Base-by-base conservation (phyloP, 2,888 invertebrate species). In the Eudemis profundana region DNA sequence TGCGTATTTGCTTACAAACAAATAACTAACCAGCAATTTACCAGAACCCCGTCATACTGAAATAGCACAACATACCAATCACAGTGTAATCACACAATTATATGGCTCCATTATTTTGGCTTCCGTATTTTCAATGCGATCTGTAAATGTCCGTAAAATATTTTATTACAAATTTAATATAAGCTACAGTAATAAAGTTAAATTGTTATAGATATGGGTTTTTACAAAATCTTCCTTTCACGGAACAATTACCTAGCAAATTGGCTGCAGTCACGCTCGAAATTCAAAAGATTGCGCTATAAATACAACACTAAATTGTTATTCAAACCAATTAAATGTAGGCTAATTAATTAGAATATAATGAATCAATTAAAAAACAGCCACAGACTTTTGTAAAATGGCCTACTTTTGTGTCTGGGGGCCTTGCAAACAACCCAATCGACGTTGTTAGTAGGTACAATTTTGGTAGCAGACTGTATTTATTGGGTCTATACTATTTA, bases 31-130 rank as follows among this genome's bases (percentile, higher is more conserved):
- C 33, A 21, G 14, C 19, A 40, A 36, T 36, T 38, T 38, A 59
- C 46, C 46, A 10, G 10, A 14, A 19, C 19, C 21, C 17, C 27
- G 17, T 17, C 46, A 46, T 14, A 5, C 14, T 46, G 46, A 57
- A 47, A 57, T 47, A 29, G 4, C 44, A 46, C 42, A 56, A 54
- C 12, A 19, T 29, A 50, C 23, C 3, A 19, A 23, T 29, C 19
- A 33, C 40, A 21, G 38, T 29, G 27, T 33, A 53, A 68, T 65
- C 47, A 61, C 61, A 36, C 29, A 61, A 61, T 65, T 65, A 61
- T 44, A 19, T 42, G 12, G 14, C 17, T 33, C 21, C 14, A 65
- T 64, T 50, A 62, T 51, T 51, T 44, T 36, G 29, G 38, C 57
- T 59, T 67, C 62, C 50, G 67, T 53, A 44, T 61, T 46, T 33